These are phyloP conservation scores for Poeciliopsis occidentalis DNA, from an alignment of 2,113 vertebrate genomes.

Conservation along the genomic window DNA sequence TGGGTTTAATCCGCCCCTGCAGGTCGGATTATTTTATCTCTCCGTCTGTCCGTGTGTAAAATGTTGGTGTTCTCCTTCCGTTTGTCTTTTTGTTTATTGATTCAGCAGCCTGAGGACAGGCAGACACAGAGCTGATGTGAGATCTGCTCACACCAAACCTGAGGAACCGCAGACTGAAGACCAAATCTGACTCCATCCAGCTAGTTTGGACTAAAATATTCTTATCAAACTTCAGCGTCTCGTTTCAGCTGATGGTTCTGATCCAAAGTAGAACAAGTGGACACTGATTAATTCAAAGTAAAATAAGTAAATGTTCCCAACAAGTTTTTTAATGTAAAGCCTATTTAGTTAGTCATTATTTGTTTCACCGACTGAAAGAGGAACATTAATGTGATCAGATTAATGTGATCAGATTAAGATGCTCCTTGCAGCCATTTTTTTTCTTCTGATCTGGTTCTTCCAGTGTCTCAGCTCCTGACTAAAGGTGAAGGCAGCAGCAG, in stretches of 20 bases:
- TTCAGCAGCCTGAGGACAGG: background rate
- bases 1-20: constrained; percentile 16
- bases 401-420: too few relatives aligned
- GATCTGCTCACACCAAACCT: background rate
- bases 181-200: background rate
- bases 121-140: background rate
- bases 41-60: background rate
- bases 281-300: background rate
- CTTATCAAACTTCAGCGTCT: background rate
- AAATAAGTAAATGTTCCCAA: too few relatives aligned
- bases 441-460: too few relatives aligned
- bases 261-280: background rate
- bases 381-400: too few relatives aligned
- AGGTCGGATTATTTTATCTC: constrained; percentile 15
- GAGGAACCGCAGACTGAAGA: background rate
- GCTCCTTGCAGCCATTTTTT: too few relatives aligned
- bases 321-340: too few relatives aligned
- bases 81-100: background rate
- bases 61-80: background rate
- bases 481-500: too few relatives aligned
- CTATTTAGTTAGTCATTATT: too few relatives aligned
- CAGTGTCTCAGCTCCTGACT: too few relatives aligned
- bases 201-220: background rate
- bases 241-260: background rate
- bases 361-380: too few relatives aligned